Percentiles rank a stretch among this genome's conserved stretches.
Evolutionary conservation across 2,113 vertebrate genomes (phyloP).

Genomic region (Brienomyrus brachyistius): DNA sequence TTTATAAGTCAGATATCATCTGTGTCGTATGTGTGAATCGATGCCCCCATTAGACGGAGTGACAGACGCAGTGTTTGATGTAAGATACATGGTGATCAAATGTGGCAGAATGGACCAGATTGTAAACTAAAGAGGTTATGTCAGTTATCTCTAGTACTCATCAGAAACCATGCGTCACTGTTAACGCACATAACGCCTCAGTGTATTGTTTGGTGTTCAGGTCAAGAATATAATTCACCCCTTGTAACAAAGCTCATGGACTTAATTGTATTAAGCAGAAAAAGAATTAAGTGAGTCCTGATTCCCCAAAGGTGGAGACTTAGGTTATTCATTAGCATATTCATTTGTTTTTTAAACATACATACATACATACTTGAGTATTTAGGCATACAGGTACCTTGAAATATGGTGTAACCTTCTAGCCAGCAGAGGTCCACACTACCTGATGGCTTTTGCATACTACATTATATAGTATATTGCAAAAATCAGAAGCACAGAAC

Average conservation of each 20-base stretch:
- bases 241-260: not conserved
- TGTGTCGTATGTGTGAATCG: not conserved
- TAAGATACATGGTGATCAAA: not conserved
- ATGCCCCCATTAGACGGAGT: not conserved
- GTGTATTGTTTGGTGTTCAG: not conserved
- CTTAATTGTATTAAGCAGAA: not conserved
- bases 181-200: not conserved
- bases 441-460: not conserved
- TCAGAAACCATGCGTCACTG: not conserved
- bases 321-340: not conserved
- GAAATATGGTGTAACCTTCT: not conserved
- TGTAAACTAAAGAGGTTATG: not conserved
- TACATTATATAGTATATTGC: not conserved
- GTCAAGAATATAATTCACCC: not conserved
- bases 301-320: not conserved
- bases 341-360: not conserved
- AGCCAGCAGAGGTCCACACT: not conserved
- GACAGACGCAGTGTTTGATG: not conserved
- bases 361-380: not conserved
- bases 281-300: not conserved
- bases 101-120: not conserved
- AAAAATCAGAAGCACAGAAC: not conserved
- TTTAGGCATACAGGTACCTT: constrained; percentile 1
- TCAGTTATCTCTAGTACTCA: not conserved
- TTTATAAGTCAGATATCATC: not conserved